Evolutionary conservation across 2,888 invertebrate genomes (phyloP).

Genomic region (Diarsia rubi): DNA sequence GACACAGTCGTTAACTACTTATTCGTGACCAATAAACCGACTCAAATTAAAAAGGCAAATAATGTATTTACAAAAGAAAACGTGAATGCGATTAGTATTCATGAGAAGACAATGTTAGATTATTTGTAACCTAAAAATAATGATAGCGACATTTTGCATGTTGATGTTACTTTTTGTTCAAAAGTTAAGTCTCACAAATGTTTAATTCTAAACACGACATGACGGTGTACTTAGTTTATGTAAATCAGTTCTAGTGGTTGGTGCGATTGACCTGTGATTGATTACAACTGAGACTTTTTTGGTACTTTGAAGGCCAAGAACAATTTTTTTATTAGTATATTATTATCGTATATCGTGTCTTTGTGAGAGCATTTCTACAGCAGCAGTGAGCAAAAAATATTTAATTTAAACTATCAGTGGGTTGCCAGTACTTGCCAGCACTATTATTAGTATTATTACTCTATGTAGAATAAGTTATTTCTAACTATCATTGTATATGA

Average conservation of each 20-base stretch:
- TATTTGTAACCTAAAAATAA: constrained; percentile 43
- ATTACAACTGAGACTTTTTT: constrained; percentile 39
- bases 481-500: not conserved
- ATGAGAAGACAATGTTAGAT: constrained; percentile 42
- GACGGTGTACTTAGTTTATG: constrained; percentile 6
- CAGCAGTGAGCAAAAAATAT: constrained; percentile 13
- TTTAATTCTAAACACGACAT: constrained; percentile 23
- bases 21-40: constrained; percentile 59
- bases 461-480: constrained; percentile 3
- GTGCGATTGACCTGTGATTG: constrained; percentile 57
- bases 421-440: not conserved
- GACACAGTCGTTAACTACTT: constrained; percentile 44
- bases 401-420: constrained; percentile 4
- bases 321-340: constrained; percentile 21
- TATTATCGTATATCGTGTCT: constrained; percentile 36
- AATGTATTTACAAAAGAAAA: constrained; percentile 55
- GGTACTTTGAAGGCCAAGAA: constrained; percentile 29
- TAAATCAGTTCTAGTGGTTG: constrained; percentile 42
- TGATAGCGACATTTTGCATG: not conserved
- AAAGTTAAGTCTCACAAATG: constrained; percentile 14
- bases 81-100: constrained; percentile 50
- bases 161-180: constrained; percentile 8
- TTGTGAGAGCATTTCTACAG: constrained; percentile 7
- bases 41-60: constrained; percentile 56
- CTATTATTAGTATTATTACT: not conserved